Conservation (phyloP, 2,797 vertebrate species). For the Menidia menidia region DNA sequence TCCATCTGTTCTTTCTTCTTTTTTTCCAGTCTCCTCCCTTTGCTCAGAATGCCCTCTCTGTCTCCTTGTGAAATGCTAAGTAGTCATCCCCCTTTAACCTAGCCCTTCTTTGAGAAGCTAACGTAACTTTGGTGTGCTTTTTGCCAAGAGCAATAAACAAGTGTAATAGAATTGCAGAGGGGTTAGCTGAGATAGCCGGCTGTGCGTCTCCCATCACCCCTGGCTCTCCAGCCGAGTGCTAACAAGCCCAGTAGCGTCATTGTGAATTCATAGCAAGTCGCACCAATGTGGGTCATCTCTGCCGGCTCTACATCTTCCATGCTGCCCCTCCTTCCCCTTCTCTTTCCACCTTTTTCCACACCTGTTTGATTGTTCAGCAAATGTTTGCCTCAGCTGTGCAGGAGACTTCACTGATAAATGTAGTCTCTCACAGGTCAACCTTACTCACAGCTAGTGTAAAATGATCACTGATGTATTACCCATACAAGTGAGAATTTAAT, state of each 20-base stretch:
- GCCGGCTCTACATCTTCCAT: constrained; percentile 30
- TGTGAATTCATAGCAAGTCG: constrained; percentile 72
- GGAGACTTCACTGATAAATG: constrained; percentile 7
- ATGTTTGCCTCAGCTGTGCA: constrained; percentile 17
- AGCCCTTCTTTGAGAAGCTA: constrained; percentile 60
- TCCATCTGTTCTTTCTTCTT: constrained; percentile 43
- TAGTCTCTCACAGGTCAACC: constrained; percentile 3
- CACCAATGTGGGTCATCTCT: constrained; percentile 74
- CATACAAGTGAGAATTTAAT: constrained; percentile 30
- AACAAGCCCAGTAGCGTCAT: constrained; percentile 76
- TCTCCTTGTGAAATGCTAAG: constrained; percentile 76
- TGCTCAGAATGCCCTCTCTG: constrained; percentile 57
- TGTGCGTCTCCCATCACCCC: constrained; percentile 67
- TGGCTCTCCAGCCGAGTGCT: constrained; percentile 65
- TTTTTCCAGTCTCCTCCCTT: constrained; percentile 42
- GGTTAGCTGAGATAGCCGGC: constrained; percentile 70
- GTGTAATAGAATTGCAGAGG: constrained; percentile 77
- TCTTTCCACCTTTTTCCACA: constrained; percentile 23
- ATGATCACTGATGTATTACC: constrained; percentile 20
- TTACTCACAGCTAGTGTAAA: constrained; percentile 5
- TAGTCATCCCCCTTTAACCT: constrained; percentile 65
- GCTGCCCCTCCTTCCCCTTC: constrained; percentile 1
- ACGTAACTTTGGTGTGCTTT: constrained; percentile 70
- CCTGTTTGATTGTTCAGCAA: constrained; percentile 40
- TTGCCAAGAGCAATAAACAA: constrained; percentile 82